A percentile compares a stretch with the other conserved stretches of the same genome.
Conservation (phyloP, 2,113 vertebrate species). For the Hemichromis elongatus region DNA sequence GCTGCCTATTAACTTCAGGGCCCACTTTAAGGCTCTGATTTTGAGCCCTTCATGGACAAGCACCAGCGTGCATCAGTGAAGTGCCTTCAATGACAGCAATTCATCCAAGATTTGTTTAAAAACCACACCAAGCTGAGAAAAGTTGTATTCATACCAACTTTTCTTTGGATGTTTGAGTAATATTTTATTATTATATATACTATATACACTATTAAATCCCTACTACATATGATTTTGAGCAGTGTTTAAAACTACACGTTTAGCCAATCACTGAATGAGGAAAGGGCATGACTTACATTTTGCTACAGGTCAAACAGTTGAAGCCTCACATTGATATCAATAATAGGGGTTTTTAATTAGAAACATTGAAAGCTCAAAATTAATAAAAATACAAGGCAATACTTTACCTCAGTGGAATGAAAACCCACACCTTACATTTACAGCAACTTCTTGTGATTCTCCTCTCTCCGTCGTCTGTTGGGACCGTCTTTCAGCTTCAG, state of each 20-base stretch:
- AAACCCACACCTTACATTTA: not conserved
- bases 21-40: not conserved
- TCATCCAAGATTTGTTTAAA: not conserved
- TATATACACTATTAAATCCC: not conserved
- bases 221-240: not conserved
- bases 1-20: not conserved
- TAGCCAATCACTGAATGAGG: not conserved
- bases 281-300: not conserved
- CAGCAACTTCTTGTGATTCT: not conserved
- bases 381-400: not conserved
- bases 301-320: not conserved
- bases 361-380: not conserved
- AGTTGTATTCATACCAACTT: not conserved
- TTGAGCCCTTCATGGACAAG: not conserved
- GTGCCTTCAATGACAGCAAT: not conserved
- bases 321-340: not conserved
- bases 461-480: no score
- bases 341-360: accelerated
- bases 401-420: not conserved
- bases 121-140: not conserved
- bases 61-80: not conserved
- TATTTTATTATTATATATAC: not conserved
- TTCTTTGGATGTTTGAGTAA: not conserved
- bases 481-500: not conserved
- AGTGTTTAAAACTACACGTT: not conserved